Percentiles rank a stretch among this genome's conserved stretches.
Conservation (phyloP, 1,140 invertebrate genomes). For the Dinoponera quadriceps region DNA sequence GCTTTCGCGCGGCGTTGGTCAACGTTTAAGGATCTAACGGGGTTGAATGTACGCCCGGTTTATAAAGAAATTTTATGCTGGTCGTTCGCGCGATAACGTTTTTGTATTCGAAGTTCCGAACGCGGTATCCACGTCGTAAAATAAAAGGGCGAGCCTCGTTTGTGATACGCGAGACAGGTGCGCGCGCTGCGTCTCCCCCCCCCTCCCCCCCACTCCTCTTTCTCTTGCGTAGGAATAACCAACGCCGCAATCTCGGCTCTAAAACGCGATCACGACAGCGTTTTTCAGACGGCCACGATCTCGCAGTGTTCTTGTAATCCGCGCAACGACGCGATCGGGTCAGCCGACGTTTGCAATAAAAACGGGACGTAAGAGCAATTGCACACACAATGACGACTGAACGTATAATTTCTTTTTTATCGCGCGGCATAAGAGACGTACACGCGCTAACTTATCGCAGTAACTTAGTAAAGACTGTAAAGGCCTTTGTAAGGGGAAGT, state of each 20-base stretch:
- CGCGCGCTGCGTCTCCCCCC: neutral
- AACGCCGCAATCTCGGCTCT: slow-evolving; percentile 22
- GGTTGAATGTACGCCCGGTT: slow-evolving; percentile 6
- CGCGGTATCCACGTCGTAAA: slow-evolving; percentile 54
- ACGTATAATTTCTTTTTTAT: slow-evolving; percentile 18
- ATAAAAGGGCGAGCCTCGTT: slow-evolving; percentile 48
- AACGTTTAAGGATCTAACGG: slow-evolving; percentile 19
- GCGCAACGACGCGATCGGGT: slow-evolving; percentile 43
- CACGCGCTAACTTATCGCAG: slow-evolving; percentile 8
- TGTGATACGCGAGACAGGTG: neutral
- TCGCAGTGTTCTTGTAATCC: slow-evolving; percentile 8
- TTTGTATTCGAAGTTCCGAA: slow-evolving; percentile 46
- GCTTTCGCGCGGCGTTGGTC: neutral
- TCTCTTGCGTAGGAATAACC: slow-evolving; percentile 2
- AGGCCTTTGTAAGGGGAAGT: slow-evolving; percentile 19
- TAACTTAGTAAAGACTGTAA: slow-evolving; percentile 5
- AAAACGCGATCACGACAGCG: slow-evolving; percentile 26
- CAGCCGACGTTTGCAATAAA: slow-evolving; percentile 21
- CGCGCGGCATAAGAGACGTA: neutral
- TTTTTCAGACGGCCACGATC: slow-evolving; percentile 49
- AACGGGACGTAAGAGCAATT: slow-evolving; percentile 19
- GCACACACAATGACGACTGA: slow-evolving; percentile 8
- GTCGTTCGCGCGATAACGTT: slow-evolving; percentile 30
- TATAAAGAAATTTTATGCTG: slow-evolving; percentile 65
- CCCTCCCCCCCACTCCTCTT: too few species aligned